phyloP scores from a whole-genome alignment of 1,140 invertebrate genomes.

The Sesamia nonagrioides region DNA sequence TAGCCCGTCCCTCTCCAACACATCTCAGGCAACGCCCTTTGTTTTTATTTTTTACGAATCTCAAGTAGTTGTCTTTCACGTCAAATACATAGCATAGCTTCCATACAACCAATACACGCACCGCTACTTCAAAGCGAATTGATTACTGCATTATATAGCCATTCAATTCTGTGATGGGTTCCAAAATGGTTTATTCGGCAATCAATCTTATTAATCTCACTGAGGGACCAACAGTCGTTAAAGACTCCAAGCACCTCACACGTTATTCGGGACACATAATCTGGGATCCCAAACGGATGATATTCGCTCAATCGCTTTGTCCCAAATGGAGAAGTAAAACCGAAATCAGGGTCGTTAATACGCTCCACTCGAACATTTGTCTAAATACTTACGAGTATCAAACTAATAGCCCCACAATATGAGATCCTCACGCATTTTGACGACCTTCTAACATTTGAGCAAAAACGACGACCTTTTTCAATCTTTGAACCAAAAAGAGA shows the following conservation, averaged over 20 bases:
- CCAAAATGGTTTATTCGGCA: conserved; percentile 41
- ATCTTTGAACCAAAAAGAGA: conserved; percentile 14
- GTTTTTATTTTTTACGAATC: conserved; percentile 19
- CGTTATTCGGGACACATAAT: conserved; percentile 41
- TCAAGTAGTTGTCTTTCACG: neutral
- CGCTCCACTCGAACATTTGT: conserved; percentile 25
- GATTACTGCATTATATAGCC: conserved; percentile 15
- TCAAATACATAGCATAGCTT: neutral
- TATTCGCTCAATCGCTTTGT: conserved; percentile 42
- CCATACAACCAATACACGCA: neutral
- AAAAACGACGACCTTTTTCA: neutral
- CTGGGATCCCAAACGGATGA: conserved; percentile 42
- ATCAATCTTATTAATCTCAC: conserved; percentile 47
- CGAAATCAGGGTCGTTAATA: conserved; percentile 30
- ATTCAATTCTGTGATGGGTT: conserved; percentile 27
- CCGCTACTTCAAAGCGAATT: conserved; percentile 14
- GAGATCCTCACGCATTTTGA: conserved; percentile 27
- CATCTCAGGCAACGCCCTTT: neutral
- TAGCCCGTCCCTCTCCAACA: neutral
- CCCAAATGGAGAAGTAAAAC: conserved; percentile 37
- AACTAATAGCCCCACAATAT: conserved; percentile 11
- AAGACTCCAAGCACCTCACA: conserved; percentile 25
- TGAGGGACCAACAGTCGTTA: conserved; percentile 33
- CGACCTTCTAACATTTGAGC: conserved; percentile 31
- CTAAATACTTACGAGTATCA: conserved; percentile 36